Evolutionary conservation across 2,888 invertebrate genomes (phyloP).

Genomic region (Orgyia antiqua): DNA sequence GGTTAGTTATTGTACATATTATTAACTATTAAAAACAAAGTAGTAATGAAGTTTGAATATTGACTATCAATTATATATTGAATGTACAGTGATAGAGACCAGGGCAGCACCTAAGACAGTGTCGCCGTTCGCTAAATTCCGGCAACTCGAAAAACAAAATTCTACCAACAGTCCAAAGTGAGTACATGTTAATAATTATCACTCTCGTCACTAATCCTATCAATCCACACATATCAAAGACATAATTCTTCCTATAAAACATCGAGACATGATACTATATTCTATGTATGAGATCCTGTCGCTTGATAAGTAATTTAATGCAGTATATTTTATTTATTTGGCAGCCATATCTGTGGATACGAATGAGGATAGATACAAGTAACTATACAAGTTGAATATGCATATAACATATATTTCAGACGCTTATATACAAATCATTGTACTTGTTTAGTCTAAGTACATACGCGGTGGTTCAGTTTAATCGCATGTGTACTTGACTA

Average conservation of each 20-base stretch:
- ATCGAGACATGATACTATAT: conserved; percentile 30
- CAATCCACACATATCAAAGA: conserved; percentile 11
- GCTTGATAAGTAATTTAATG: conserved; percentile 50
- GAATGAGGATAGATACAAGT: conserved; percentile 62
- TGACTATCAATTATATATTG: not conserved
- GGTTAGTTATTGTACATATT: conserved; percentile 42
- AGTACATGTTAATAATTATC: conserved; percentile 38
- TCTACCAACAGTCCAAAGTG: conserved; percentile 89
- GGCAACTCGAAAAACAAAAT: conserved; percentile 93
- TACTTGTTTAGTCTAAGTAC: conserved; percentile 26
- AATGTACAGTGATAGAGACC: conserved; percentile 72
- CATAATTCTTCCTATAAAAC: conserved; percentile 11
- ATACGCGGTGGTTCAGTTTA: conserved; percentile 19
- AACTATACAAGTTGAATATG: conserved; percentile 54
- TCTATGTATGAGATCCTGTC: conserved; percentile 40
- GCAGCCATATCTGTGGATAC: conserved; percentile 66
- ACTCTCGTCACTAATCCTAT: conserved; percentile 4
- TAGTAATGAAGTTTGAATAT: no score
- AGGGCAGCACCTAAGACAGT: conserved; percentile 81
- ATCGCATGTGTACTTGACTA: conserved; percentile 20
- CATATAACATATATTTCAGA: conserved; percentile 54
- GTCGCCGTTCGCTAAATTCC: conserved; percentile 94
- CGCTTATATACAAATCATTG: conserved; percentile 39
- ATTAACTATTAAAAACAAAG: no score
- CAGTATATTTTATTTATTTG: conserved; percentile 61